Evolutionary conservation across 2,113 vertebrate genomes (phyloP).

Genomic region (Fulmarus glacialis): DNA sequence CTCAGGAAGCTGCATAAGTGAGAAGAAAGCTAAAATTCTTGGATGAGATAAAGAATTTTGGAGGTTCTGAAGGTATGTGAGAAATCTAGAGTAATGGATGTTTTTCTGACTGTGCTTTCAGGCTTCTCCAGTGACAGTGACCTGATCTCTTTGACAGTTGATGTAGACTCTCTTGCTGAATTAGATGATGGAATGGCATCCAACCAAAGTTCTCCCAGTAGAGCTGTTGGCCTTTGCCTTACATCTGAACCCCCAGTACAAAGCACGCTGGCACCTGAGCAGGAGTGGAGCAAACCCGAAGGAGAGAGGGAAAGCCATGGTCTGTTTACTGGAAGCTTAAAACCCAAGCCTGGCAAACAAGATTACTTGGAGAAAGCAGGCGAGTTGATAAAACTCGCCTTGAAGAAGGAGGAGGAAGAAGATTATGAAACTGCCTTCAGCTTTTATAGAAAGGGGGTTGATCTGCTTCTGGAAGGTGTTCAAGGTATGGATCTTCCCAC

Average conservation of each 20-base stretch:
- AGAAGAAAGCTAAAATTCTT: background rate
- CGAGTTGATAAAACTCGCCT: conserved; percentile 89
- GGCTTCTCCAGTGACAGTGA: conserved; percentile 92
- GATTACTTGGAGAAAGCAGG: conserved; percentile 93
- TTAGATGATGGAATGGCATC: conserved; percentile 98
- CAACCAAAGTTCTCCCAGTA: conserved; percentile 87
- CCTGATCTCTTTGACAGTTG: conserved; percentile 86
- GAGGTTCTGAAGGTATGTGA: background rate
- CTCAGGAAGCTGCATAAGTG: background rate
- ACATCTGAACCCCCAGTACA: conserved; percentile 62
- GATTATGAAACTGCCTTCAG: conserved; percentile 90
- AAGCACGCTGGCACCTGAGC: conserved; percentile 60
- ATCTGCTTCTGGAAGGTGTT: conserved; percentile 94
- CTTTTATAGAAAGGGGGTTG: conserved; percentile 91
- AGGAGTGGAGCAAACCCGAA: conserved; percentile 78
- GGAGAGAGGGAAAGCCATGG: conserved; percentile 73
- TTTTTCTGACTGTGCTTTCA: conserved; percentile 50
- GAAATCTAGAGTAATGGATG: background rate
- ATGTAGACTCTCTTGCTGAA: conserved; percentile 87
- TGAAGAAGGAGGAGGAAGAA: conserved; percentile 90
- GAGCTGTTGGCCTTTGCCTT: conserved; percentile 73
- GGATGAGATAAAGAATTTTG: background rate
- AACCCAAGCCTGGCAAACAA: conserved; percentile 76
- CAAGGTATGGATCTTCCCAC: conserved; percentile 83
- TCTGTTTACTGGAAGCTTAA: conserved; percentile 83